Evolutionary conservation across 2,888 invertebrate genomes (phyloP).

Genomic region (Teleiodes luculella): DNA sequence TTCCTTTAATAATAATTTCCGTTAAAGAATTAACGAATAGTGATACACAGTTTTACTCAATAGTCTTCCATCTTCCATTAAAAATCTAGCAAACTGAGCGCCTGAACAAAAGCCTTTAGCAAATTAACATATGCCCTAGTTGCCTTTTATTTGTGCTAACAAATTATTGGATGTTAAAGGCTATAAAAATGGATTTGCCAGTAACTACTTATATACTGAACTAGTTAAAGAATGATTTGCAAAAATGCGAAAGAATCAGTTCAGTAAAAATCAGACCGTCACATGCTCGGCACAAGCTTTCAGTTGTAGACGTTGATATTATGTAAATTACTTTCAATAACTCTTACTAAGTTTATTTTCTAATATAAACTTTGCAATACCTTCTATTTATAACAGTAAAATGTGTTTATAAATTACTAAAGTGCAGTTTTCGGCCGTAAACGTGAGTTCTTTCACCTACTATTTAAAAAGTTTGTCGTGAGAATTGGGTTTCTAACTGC

Average conservation of each 20-base stretch:
- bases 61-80: not conserved
- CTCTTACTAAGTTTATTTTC: not conserved
- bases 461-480: not conserved
- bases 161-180: slow-evolving; percentile 14
- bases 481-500: slow-evolving; percentile 1
- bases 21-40: too few relatives aligned
- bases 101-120: not conserved
- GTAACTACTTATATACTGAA: not conserved
- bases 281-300: not conserved
- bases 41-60: too few relatives aligned
- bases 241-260: slow-evolving; percentile 23
- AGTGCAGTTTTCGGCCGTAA: not conserved
- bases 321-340: not conserved
- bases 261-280: not conserved
- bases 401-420: not conserved
- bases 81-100: slow-evolving; percentile 4
- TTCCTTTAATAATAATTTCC: slow-evolving; percentile 13
- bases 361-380: not conserved
- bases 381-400: not conserved
- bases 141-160: slow-evolving; percentile 23
- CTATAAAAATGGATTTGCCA: not conserved
- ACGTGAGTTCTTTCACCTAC: not conserved
- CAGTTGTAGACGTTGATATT: not conserved
- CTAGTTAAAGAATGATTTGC: slow-evolving; percentile 39
- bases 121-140: slow-evolving; percentile 30